These are phyloP conservation scores for Tragulus kanchil DNA, from an alignment of 2,113 vertebrate species.

Conservation along the genomic window DNA sequence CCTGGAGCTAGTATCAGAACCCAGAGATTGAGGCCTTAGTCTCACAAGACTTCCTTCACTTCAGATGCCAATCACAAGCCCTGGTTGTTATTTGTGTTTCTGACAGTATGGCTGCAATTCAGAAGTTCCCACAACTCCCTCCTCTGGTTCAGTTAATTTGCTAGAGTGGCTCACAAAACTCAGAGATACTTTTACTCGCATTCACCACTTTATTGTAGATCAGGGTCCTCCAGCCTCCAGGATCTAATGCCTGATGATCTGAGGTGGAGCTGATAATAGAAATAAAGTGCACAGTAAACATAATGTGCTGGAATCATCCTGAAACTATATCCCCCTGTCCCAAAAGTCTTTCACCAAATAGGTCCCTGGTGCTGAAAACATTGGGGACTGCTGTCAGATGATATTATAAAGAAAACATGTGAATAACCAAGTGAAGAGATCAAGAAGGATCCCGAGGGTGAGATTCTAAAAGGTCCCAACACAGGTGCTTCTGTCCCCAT, in stretches of 20 bases:
- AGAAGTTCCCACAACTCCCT: neutral
- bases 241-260: neutral
- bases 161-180: neutral
- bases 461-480: neutral
- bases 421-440: neutral
- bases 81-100: neutral
- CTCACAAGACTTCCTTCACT: neutral
- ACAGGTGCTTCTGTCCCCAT: neutral
- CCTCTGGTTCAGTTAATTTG: neutral
- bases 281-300: neutral
- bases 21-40: neutral
- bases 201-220: neutral
- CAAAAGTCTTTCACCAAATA: neutral
- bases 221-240: neutral
- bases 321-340: neutral
- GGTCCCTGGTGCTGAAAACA: neutral
- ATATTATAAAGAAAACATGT: neutral
- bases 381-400: neutral
- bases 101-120: neutral
- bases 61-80: neutral
- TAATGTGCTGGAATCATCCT: neutral
- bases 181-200: neutral
- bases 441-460: neutral
- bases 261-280: neutral
- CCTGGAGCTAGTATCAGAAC: neutral